phyloP scores from a whole-genome alignment of 2,888 invertebrate species.

The Epinotia bilunana region DNA sequence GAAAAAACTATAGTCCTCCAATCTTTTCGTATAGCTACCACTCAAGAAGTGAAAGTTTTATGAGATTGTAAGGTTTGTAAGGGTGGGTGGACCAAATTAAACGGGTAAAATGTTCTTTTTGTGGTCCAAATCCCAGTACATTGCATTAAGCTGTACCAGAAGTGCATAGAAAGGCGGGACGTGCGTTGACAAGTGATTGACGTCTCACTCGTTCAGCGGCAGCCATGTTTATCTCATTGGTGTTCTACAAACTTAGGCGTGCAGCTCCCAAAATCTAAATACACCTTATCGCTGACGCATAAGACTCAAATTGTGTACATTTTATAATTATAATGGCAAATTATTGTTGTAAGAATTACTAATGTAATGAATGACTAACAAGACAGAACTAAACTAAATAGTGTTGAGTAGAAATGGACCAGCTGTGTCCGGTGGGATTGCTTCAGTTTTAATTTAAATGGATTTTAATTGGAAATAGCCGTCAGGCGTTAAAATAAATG shows the following conservation, averaged over 20 bases:
- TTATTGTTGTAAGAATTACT: slow-evolving; percentile 66
- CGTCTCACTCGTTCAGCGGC: slow-evolving; percentile 78
- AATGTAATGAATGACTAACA: slow-evolving; percentile 83
- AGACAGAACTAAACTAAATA: slow-evolving; percentile 83
- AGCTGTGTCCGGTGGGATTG: slow-evolving; percentile 81
- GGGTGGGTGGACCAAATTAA: no score
- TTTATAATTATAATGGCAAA: slow-evolving; percentile 22
- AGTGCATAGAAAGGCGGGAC: slow-evolving; percentile 76
- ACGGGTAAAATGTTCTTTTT: not conserved
- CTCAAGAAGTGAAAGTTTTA: not conserved
- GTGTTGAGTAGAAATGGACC: slow-evolving; percentile 72
- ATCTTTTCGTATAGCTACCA: not conserved
- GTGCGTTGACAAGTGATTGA: slow-evolving; percentile 82
- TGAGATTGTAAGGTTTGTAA: not conserved
- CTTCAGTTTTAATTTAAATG: slow-evolving; percentile 82
- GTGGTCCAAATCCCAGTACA: slow-evolving; percentile 66
- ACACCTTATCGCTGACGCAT: not conserved
- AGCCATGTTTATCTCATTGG: slow-evolving; percentile 81
- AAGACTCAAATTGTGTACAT: slow-evolving; percentile 48
- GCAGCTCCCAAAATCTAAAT: slow-evolving; percentile 38
- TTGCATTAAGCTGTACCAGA: slow-evolving; percentile 73
- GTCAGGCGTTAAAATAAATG: slow-evolving; percentile 62
- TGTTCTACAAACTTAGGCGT: slow-evolving; percentile 53
- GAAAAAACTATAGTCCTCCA: not conserved
- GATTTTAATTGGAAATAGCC: slow-evolving; percentile 79